A percentile compares a stretch with the other conserved stretches of the same genome.
Conservation (phyloP, 2,888 invertebrate genomes). For the Rhabditophanes sp. region DNA sequence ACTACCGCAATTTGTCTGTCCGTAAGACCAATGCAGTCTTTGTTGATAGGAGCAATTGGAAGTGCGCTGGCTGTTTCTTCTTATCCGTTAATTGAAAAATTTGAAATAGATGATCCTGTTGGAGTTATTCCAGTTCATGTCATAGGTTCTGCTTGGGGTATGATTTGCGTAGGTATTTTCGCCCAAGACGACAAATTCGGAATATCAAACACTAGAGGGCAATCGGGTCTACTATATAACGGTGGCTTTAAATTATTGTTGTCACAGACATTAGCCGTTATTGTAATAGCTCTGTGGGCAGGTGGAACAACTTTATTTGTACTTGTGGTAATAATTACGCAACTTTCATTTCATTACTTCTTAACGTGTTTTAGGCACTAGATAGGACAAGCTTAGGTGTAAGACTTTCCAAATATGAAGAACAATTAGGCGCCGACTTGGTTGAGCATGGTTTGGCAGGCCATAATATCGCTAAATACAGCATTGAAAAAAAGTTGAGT, state of each 20-base stretch:
- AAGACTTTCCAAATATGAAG: conserved; percentile 28
- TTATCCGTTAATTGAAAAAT: conserved; percentile 26
- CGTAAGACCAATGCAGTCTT: conserved; percentile 27
- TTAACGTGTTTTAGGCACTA: not conserved
- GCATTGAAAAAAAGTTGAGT: conserved; percentile 29
- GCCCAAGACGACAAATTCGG: conserved; percentile 16
- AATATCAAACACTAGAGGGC: conserved; percentile 12
- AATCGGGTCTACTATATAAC: conserved; percentile 20
- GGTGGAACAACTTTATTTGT: conserved; percentile 14
- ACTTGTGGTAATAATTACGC: conserved; percentile 12
- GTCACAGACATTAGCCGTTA: conserved; percentile 15
- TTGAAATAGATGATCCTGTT: conserved; percentile 36
- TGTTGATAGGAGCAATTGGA: conserved; percentile 30
- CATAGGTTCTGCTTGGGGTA: conserved; percentile 33
- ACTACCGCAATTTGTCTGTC: conserved; percentile 31
- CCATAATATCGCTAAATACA: conserved; percentile 30
- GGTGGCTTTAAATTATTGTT: conserved; percentile 21
- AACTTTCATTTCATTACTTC: not conserved
- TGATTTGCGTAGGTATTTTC: conserved; percentile 33
- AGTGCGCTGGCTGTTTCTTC: conserved; percentile 23
- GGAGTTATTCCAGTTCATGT: conserved; percentile 38
- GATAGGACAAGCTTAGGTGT: not conserved
- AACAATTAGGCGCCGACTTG: conserved; percentile 38
- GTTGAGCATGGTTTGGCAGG: conserved; percentile 34
- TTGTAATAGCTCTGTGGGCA: conserved; percentile 15